phyloP scores from a whole-genome alignment of 2,888 invertebrate genomes.

The Rhyacophila evoluta region DNA sequence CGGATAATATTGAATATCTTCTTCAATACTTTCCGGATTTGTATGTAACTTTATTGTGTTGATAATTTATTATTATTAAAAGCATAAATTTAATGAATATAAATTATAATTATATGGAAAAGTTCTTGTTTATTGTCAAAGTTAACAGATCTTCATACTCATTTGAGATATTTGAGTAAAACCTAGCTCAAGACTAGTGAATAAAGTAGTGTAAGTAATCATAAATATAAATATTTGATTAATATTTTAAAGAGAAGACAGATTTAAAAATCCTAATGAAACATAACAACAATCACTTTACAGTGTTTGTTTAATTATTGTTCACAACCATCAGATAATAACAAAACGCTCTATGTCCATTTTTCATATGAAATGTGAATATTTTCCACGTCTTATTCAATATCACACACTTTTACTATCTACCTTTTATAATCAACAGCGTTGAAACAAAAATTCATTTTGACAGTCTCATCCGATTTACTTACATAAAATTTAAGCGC shows the following conservation, averaged over 20 bases:
- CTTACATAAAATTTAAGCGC: conserved; percentile 4
- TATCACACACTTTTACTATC: conserved; percentile 8
- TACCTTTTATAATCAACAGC: background rate
- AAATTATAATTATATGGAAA: too few relatives aligned
- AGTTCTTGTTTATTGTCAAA: too few relatives aligned
- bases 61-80: too few relatives aligned
- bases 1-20: too few relatives aligned
- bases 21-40: too few relatives aligned
- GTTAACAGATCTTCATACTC: too few relatives aligned
- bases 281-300: conserved; percentile 12
- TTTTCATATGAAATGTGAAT: background rate
- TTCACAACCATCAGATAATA: conserved; percentile 14
- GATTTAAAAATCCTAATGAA: conserved; percentile 22
- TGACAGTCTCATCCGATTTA: background rate
- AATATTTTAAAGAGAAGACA: background rate
- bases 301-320: background rate
- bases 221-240: background rate
- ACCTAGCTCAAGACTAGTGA: background rate
- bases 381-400: background rate
- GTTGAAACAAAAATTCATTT: background rate
- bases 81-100: too few relatives aligned
- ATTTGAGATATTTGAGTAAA: background rate
- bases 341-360: background rate
- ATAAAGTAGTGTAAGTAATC: background rate
- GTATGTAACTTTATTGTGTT: too few relatives aligned